Conservation (phyloP, 2,888 invertebrate species). For the Aphidius colemani region DNA sequence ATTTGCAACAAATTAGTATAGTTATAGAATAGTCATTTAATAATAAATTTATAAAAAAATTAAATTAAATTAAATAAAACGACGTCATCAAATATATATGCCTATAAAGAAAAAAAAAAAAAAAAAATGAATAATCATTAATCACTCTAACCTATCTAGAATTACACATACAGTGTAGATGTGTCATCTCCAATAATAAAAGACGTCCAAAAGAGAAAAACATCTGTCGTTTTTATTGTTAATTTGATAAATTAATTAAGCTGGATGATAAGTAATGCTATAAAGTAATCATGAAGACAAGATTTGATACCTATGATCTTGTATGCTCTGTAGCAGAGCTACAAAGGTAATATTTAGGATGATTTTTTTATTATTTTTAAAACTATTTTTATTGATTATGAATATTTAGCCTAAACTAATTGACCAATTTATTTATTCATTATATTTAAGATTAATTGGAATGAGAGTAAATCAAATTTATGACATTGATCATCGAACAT, state of each 20-base stretch:
- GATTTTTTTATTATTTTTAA: conserved; percentile 10
- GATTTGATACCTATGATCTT: conserved; percentile 93
- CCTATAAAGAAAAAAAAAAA: too few relatives aligned
- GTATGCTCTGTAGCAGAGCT: conserved; percentile 87
- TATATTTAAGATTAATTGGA: conserved; percentile 72
- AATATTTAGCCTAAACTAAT: conserved; percentile 12
- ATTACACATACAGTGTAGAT: too few relatives aligned
- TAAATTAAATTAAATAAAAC: too few relatives aligned
- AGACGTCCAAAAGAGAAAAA: too few relatives aligned
- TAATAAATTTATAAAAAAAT: too few relatives aligned
- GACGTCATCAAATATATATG: too few relatives aligned
- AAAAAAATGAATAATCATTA: too few relatives aligned
- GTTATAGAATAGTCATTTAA: too few relatives aligned
- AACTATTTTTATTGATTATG: conserved; percentile 27
- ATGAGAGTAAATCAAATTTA: conserved; percentile 97
- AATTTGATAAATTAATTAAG: neutral
- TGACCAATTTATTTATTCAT: neutral
- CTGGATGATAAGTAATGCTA: conserved; percentile 1
- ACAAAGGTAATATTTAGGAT: conserved; percentile 69
- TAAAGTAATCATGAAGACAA: conserved; percentile 76
- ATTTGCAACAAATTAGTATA: too few relatives aligned
- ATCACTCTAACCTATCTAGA: too few relatives aligned
- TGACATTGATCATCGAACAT: conserved; percentile 95
- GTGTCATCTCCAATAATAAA: too few relatives aligned
- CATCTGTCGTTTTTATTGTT: neutral